Base-by-base conservation (phyloP, 2,888 invertebrate genomes). In the Scaptomyza reducta region DNA sequence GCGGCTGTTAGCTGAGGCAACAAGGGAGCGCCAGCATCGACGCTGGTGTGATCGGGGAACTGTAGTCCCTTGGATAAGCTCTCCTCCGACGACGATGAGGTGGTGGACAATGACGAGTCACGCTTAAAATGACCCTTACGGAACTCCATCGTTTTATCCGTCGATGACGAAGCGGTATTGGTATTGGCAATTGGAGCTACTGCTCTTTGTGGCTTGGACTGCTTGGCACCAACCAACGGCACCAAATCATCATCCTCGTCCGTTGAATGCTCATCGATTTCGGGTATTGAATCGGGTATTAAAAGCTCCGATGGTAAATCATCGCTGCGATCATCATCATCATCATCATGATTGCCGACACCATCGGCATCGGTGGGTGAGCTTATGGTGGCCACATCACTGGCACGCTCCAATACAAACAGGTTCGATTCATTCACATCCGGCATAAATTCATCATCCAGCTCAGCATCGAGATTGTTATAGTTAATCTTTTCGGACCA, bases 71-170 rank as follows among this genome's bases (percentile, higher is more conserved):
- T 90, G 10, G 91, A 91, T 46, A 92, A 74, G 46, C 88, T 90
- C 66, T 92, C 92, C 63, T 92, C 92, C 0, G 91, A 91, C 7
- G 92, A 91, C 1, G 91, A 91, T 50, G 91, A 90, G 31, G 89
- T 90, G 50, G 86, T 88, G 31, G 91, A 91, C 18, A 90, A 74
- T 27, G 91, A 90, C 0, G 91, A 90, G 66, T 91, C 91, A 31
- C 89, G 87, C 60, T 91, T 91, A 57, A 92, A 92, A 58, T 92
- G 91, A 1, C 91, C 84, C 16, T 81, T 88, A 49, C 90, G 90
- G 61, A 91, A 92, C 57, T 90, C 88, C 56, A 91, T 89, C 38
- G 66, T 46, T 33, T 60, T 59, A 25, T 44, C 57, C 31, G 29
- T 40, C 29, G 38, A 38, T 13, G 57, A 29, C 9, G 45, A 29